Conservation (phyloP, 92 coral and sea anemone genomes). For the Porites rus region DNA sequence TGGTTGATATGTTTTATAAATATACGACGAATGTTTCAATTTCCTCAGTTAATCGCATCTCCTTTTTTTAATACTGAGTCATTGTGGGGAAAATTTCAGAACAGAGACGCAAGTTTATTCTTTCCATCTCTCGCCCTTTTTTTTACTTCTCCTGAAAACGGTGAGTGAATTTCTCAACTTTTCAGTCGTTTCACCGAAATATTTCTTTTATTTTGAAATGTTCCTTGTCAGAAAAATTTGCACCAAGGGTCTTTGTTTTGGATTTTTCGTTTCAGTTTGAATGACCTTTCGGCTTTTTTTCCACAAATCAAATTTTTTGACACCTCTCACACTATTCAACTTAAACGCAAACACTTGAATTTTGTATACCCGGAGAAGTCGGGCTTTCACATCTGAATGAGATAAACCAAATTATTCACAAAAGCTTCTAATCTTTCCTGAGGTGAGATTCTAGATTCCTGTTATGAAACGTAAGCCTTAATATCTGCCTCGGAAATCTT, state of each 20-base stretch:
- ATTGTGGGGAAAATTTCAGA: slow-evolving; percentile 39
- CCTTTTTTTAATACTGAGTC: slow-evolving; percentile 69
- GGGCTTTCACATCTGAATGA: slow-evolving; percentile 42
- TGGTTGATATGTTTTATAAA: slow-evolving; percentile 93
- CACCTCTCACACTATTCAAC: slow-evolving; percentile 42
- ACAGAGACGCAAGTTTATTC: neutral
- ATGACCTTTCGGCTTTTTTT: slow-evolving; percentile 40
- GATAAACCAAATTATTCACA: slow-evolving; percentile 66
- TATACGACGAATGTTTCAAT: slow-evolving; percentile 89
- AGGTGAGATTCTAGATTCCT: slow-evolving; percentile 74
- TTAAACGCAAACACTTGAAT: slow-evolving; percentile 55
- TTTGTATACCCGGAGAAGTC: slow-evolving; percentile 39
- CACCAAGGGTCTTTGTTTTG: slow-evolving; percentile 14
- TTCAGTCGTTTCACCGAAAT: neutral
- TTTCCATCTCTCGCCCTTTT: neutral
- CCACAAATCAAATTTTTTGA: slow-evolving; percentile 38
- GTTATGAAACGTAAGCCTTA: slow-evolving; percentile 87
- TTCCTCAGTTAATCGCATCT: slow-evolving; percentile 87
- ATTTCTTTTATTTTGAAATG: neutral
- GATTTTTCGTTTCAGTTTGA: slow-evolving; percentile 15
- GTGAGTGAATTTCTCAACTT: slow-evolving; percentile 6
- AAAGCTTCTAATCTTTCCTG: slow-evolving; percentile 77
- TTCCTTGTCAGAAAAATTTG: neutral
- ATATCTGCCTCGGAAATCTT: slow-evolving; percentile 81
- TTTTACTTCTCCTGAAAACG: neutral